Evolutionary conservation across 2,888 invertebrate species (phyloP), one percentile per base, ranked within the genome.

Genomic region (Rhabditoides inermis): DNA sequence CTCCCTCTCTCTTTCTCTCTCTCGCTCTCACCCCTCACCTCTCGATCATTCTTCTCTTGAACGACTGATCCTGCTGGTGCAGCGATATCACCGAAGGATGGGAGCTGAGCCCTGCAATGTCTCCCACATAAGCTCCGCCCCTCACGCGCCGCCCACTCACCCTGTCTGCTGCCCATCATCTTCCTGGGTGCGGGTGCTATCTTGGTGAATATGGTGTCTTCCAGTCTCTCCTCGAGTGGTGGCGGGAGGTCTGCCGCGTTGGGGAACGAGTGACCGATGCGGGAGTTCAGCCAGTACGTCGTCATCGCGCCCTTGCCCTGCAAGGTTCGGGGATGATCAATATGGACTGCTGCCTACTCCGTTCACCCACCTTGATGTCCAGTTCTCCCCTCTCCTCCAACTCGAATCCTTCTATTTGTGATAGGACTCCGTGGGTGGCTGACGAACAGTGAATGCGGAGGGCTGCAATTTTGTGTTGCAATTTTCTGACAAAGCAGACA

Each of bases 221-320:
- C n/a, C n/a, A n/a, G n/a, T n/a, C n/a, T n/a, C n/a, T n/a, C n/a
- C n/a, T n/a, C n/a, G n/a, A n/a, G n/a, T n/a, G n/a, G n/a, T n/a
- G n/a, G n/a, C n/a, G n/a, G n/a, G n/a, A n/a, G n/a, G 10, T 61
- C 63, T 27, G 40, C 46, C 26, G 23, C 32, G 30, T 48, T 39
- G 10, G 51, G 45, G 56, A 73, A 72, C 10, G 62, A 61, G 58
- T 60, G 60, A 3, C 66, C 72, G 10, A 53, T 40, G 25, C 73
- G 58, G 2, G 61, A 63, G 23, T 62, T 51, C 56, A 76, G 55
- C 73, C 73, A 76, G 58, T 63, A 76, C 3, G 76, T 76, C n/a
- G 58, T 64, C 76, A 76, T 75, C 37, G 60, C 59, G 30, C 76
- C 76, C 48, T 75, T 75, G 20, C 75, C 75, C 66, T 73, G 52